Conservation (phyloP, 1,140 invertebrate genomes). For the Apis dorsata region DNA sequence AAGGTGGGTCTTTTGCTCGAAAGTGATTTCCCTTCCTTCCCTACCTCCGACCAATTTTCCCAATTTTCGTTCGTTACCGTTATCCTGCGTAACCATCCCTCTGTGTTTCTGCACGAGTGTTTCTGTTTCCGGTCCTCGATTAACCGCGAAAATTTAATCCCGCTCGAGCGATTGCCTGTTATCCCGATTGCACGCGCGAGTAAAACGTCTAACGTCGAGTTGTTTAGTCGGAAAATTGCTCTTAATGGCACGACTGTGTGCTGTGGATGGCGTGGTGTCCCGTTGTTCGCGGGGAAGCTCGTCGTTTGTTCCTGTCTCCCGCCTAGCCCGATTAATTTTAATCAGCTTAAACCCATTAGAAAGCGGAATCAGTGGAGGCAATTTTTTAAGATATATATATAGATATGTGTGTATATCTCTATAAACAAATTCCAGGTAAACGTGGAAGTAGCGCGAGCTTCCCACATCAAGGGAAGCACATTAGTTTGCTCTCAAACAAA, state of each 20-base stretch:
- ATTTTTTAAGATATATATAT: background rate
- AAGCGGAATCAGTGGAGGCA: background rate
- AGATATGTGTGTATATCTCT: too few species aligned
- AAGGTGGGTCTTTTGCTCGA: constrained; percentile 32
- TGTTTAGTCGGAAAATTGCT: background rate
- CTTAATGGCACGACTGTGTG: background rate
- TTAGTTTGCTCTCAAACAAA: background rate
- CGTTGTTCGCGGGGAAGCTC: too few species aligned
- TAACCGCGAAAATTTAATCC: background rate
- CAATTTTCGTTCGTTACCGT: background rate
- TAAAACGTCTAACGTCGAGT: background rate
- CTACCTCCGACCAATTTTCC: constrained; percentile 8
- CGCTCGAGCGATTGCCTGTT: background rate
- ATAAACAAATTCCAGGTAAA: too few species aligned
- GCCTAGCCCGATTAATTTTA: background rate
- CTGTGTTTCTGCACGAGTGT: background rate
- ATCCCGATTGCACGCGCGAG: background rate
- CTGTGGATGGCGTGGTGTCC: too few species aligned
- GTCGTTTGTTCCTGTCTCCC: background rate
- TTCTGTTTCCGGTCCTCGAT: background rate
- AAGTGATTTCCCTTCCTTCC: constrained; percentile 11
- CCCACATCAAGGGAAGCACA: too few species aligned
- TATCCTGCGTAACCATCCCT: too few species aligned
- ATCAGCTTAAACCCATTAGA: background rate
- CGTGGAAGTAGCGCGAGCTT: background rate